These are phyloP conservation scores for Mylabris sibirica DNA, from an alignment of 2,888 invertebrate species.

Conservation along the genomic window DNA sequence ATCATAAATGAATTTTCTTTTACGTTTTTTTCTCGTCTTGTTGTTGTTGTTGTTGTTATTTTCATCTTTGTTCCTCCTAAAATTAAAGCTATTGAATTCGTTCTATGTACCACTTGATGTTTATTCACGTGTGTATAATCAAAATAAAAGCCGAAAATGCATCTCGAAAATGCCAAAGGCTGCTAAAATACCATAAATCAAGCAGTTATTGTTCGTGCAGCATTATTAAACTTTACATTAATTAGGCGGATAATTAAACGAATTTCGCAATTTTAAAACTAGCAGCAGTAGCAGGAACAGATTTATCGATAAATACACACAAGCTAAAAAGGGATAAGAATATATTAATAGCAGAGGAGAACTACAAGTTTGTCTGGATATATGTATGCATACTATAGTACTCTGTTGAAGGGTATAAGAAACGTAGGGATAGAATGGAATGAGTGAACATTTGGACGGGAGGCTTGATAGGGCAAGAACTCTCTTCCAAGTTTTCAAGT, in stretches of 20 bases:
- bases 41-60: background rate
- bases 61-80: background rate
- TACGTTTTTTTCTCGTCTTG: background rate
- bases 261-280: conserved; percentile 48
- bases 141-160: conserved; percentile 16
- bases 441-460: conserved; percentile 31
- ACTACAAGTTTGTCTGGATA: conserved; percentile 28
- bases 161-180: conserved; percentile 31
- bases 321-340: conserved; percentile 19
- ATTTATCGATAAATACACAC: conserved; percentile 22
- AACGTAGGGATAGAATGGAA: conserved; percentile 35
- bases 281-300: conserved; percentile 31
- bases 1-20: background rate
- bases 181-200: conserved; percentile 38
- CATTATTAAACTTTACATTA: conserved; percentile 50
- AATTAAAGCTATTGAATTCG: background rate
- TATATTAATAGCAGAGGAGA: conserved; percentile 28
- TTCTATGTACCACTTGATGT: background rate
- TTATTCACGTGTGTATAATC: conserved; percentile 19
- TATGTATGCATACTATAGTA: background rate
- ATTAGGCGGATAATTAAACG: conserved; percentile 50
- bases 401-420: background rate
- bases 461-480: conserved; percentile 33
- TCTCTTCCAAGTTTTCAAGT: conserved; percentile 54
- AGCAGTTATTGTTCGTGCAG: conserved; percentile 44